Evolutionary conservation across 2,888 invertebrate genomes (phyloP).

Genomic region (Drosophila meridionalis): DNA sequence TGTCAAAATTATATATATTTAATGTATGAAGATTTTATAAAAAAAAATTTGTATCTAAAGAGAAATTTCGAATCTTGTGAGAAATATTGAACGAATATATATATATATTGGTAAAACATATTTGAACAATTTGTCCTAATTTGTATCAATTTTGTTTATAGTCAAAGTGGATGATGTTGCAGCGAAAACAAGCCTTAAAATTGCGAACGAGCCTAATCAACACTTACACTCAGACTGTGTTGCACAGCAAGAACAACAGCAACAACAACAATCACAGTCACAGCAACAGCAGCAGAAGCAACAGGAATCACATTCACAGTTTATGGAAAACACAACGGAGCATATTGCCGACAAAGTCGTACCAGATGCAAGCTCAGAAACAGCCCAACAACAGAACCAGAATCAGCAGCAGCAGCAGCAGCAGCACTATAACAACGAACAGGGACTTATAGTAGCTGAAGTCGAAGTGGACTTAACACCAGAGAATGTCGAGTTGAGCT

Average conservation of each 20-base stretch:
- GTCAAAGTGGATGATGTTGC: slow-evolving; percentile 55
- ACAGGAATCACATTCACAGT: slow-evolving; percentile 31
- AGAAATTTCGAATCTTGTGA: too few species aligned
- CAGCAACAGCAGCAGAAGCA: slow-evolving; percentile 22
- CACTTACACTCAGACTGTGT: slow-evolving; percentile 32
- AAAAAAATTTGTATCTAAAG: too few species aligned
- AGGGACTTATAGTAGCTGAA: neutral
- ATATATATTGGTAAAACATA: neutral
- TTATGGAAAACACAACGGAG: slow-evolving; percentile 28
- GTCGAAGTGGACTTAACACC: neutral
- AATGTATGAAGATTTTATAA: too few species aligned
- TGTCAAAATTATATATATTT: too few species aligned
- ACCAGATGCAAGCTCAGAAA: neutral
- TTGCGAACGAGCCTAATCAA: slow-evolving; percentile 32
- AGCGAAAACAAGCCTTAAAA: slow-evolving; percentile 29
- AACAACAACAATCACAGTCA: neutral
- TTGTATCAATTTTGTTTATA: slow-evolving; percentile 9
- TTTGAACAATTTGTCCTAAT: neutral
- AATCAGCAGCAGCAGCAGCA: neutral
- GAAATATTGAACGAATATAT: neutral
- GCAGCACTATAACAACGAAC: neutral
- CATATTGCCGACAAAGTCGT: slow-evolving; percentile 16
- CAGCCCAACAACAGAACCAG: neutral
- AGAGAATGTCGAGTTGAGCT: neutral
- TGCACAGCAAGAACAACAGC: slow-evolving; percentile 21